phyloP scores from a whole-genome alignment of 2,888 invertebrate species.

The Zhuqinia jingwanae region DNA sequence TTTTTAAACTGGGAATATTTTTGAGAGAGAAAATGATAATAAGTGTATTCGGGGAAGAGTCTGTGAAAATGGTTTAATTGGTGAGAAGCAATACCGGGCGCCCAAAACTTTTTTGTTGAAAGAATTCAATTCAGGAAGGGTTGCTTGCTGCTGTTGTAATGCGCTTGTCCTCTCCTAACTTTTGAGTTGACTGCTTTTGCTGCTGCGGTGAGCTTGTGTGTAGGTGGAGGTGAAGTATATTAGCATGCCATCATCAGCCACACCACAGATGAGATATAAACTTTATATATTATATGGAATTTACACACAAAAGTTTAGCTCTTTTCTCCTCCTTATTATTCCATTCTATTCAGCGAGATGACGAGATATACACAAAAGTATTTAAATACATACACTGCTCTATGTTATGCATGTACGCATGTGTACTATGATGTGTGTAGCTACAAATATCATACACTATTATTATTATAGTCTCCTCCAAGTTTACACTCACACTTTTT shows the following conservation, averaged over 20 bases:
- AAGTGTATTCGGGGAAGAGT: not conserved
- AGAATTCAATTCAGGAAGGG: slow-evolving; percentile 5
- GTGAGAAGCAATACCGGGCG: slow-evolving; percentile 9
- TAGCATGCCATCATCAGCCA: slow-evolving; percentile 27
- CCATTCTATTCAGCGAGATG: no score
- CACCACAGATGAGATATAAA: no score
- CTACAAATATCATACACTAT: no score
- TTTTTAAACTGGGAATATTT: not conserved
- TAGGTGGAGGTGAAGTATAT: slow-evolving; percentile 20
- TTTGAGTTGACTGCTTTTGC: no score
- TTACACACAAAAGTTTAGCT: not conserved
- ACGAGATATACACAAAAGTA: no score
- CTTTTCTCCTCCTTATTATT: not conserved
- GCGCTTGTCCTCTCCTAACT: not conserved
- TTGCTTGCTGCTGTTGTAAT: not conserved
- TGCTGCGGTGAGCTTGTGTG: slow-evolving; percentile 10
- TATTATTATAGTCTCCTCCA: not conserved
- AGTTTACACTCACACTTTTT: not conserved
- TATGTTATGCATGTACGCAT: slow-evolving; percentile 2
- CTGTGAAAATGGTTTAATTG: slow-evolving; percentile 11
- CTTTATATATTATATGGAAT: slow-evolving; percentile 27
- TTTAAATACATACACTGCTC: no score
- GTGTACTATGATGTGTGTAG: slow-evolving; percentile 15
- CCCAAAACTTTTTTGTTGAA: slow-evolving; percentile 38
- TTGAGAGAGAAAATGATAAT: not conserved